These are phyloP conservation scores for Megaptera novaeangliae DNA, from an alignment of 2,113 vertebrate genomes.

Conservation along the genomic window DNA sequence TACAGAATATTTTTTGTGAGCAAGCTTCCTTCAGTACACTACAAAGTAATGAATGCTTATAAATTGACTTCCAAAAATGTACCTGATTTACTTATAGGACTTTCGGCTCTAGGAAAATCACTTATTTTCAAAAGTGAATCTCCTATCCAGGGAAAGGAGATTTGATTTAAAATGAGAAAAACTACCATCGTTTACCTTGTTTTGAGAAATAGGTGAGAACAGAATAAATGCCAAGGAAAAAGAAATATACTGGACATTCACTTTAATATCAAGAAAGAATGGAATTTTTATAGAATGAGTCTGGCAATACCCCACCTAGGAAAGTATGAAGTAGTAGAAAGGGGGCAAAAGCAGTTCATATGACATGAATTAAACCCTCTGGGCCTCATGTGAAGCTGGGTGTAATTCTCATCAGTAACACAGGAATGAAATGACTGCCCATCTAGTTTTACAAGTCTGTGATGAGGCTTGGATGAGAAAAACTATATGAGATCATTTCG, in stretches of 20 bases:
- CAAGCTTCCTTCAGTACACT: neutral
- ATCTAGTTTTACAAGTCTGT: neutral
- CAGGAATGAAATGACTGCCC: neutral
- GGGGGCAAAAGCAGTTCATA: neutral
- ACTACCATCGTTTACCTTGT: neutral
- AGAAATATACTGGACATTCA: neutral
- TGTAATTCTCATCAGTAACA: neutral
- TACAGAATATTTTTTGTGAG: neutral
- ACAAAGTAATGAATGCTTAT: neutral
- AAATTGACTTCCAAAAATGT: neutral
- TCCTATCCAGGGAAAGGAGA: neutral
- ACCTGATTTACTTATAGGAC: neutral
- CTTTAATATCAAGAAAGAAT: neutral
- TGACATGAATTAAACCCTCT: neutral
- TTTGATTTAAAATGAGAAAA: neutral
- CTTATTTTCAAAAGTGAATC: neutral
- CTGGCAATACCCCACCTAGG: neutral
- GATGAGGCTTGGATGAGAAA: neutral
- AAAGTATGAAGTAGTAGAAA: neutral
- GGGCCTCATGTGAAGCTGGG: neutral
- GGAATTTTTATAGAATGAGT: too few species aligned
- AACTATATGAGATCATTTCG: neutral
- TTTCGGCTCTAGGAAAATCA: neutral
- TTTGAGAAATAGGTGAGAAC: neutral
- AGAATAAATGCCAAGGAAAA: neutral